Percentiles rank a stretch among this genome's conserved stretches.
phyloP scores from a whole-genome alignment of 1,140 invertebrate species.

The Drosophila micromelanica region DNA sequence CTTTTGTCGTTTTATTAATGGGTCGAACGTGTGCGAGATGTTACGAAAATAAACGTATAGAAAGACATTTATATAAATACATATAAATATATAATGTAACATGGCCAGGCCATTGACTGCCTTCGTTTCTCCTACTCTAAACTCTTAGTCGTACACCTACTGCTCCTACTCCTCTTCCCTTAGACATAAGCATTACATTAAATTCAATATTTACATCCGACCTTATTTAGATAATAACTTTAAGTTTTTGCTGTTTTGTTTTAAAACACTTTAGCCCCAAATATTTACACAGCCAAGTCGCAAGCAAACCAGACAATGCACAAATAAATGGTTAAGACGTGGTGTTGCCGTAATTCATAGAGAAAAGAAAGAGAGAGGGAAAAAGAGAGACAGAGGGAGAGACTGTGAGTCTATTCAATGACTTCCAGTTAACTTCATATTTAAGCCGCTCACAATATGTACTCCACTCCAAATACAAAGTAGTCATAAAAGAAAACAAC shows the following conservation, averaged over 20 bases:
- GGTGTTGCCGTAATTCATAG: not conserved
- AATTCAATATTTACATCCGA: slow-evolving; percentile 62
- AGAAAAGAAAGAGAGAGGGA: not conserved
- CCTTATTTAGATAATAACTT: slow-evolving; percentile 75
- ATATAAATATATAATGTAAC: slow-evolving; percentile 14
- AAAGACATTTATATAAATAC: slow-evolving; percentile 6
- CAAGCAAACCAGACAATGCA: slow-evolving; percentile 63
- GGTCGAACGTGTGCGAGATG: slow-evolving; percentile 72
- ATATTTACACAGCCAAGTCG: slow-evolving; percentile 63
- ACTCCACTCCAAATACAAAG: slow-evolving; percentile 19
- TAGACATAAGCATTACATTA: slow-evolving; percentile 53
- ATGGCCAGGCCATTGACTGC: slow-evolving; percentile 51
- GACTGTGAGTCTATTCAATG: slow-evolving; percentile 21
- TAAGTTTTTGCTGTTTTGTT: slow-evolving; percentile 32
- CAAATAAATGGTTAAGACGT: slow-evolving; percentile 51
- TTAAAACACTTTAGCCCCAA: slow-evolving; percentile 51
- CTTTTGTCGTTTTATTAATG: slow-evolving; percentile 83
- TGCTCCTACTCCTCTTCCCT: not conserved
- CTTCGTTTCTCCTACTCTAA: not conserved
- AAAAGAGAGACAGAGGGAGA: slow-evolving; percentile 6
- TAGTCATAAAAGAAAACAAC: too few relatives aligned
- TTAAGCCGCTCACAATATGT: slow-evolving; percentile 60
- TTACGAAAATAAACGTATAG: slow-evolving; percentile 23
- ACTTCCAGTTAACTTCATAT: slow-evolving; percentile 31
- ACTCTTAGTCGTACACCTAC: not conserved